phyloP scores from a whole-genome alignment of 2,888 invertebrate species.

The Mycalesis mineus region DNA sequence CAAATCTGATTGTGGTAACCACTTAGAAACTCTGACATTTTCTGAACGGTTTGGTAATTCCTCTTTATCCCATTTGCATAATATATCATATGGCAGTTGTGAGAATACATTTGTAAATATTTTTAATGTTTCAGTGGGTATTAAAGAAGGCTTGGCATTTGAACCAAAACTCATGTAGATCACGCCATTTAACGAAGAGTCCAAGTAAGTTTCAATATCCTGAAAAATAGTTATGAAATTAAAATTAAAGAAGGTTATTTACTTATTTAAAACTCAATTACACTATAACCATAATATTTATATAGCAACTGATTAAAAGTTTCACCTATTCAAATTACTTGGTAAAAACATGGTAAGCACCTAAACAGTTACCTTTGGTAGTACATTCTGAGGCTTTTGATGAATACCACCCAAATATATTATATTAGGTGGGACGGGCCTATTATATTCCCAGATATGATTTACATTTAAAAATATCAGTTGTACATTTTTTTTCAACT shows the following conservation, averaged over 20 bases:
- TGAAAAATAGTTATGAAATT: conserved; percentile 30
- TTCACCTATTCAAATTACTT: too few relatives aligned
- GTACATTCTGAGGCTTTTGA: conserved; percentile 40
- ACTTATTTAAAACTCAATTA: too few relatives aligned
- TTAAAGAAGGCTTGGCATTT: conserved; percentile 43
- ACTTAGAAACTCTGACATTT: conserved; percentile 55
- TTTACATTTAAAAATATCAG: conserved; percentile 58
- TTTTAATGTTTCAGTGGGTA: conserved; percentile 45
- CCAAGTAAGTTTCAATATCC: conserved; percentile 52
- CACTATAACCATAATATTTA: too few relatives aligned
- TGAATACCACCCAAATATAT: conserved; percentile 58
- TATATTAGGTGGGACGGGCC: conserved; percentile 53
- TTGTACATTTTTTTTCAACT: conserved; percentile 40
- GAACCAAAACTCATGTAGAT: conserved; percentile 67
- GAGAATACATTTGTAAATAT: conserved; percentile 49
- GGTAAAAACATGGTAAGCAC: too few relatives aligned
- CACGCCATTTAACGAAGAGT: conserved; percentile 54
- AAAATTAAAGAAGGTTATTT: neutral
- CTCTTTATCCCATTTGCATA: conserved; percentile 52
- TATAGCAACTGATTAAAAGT: too few relatives aligned
- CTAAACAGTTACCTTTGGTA: conserved; percentile 45
- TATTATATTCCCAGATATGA: conserved; percentile 44
- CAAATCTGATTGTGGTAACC: conserved; percentile 55
- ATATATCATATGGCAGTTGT: conserved; percentile 53
- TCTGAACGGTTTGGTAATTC: conserved; percentile 34